A percentile compares a stretch with the other conserved stretches of the same genome.
phyloP scores from a whole-genome alignment of 2,888 invertebrate species.

The Dioctria linearis region DNA sequence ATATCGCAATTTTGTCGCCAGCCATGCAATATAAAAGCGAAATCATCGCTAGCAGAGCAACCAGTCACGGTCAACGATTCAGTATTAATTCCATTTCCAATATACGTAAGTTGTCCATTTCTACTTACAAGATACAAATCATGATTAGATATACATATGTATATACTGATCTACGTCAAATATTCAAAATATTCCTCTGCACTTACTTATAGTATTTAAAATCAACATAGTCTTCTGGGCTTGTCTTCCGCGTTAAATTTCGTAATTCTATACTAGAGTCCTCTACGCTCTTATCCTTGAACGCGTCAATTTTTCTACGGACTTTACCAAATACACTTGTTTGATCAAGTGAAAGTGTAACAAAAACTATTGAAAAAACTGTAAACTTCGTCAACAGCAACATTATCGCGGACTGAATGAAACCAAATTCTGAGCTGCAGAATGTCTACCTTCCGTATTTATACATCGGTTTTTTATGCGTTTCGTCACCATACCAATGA shows the following conservation, averaged over 20 bases:
- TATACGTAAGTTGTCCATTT: constrained; percentile 54
- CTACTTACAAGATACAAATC: constrained; percentile 23
- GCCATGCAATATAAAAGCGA: constrained; percentile 68
- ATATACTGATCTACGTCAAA: too few species aligned
- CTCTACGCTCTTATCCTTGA: not conserved
- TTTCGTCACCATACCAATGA: constrained; percentile 8
- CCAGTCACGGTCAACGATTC: constrained; percentile 57
- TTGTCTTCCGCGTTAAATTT: constrained; percentile 17
- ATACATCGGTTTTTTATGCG: constrained; percentile 12
- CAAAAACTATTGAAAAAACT: not conserved
- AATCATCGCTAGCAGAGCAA: constrained; percentile 65
- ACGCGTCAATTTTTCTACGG: not conserved
- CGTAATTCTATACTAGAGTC: not conserved
- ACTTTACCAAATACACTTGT: not conserved
- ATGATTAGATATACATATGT: not conserved
- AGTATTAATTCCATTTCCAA: constrained; percentile 54
- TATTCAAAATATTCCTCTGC: too few species aligned
- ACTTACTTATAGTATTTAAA: constrained; percentile 48
- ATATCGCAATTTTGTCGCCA: constrained; percentile 67
- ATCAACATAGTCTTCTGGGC: constrained; percentile 10
- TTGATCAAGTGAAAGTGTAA: not conserved
- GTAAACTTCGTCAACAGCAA: not conserved
- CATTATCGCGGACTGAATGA: constrained; percentile 5
- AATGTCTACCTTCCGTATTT: constrained; percentile 35
- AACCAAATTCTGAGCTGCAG: constrained; percentile 37